Base-by-base conservation (phyloP, 2,113 vertebrate species). In the Scolopax mira region DNA sequence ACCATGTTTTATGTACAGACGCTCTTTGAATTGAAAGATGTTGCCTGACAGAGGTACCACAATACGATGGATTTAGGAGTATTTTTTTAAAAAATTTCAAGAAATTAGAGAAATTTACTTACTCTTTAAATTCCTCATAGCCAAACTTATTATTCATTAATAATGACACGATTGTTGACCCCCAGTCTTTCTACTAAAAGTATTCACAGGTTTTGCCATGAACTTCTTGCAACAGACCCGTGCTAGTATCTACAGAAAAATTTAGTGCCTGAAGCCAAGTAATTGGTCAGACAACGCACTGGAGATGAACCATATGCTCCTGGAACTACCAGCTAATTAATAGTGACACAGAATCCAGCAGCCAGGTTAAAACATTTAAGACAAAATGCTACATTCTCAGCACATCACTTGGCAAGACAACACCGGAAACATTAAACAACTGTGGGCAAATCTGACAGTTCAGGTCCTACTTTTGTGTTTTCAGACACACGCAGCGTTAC, bases 381-480 rank as follows among this genome's bases (percentile, higher is more conserved):
- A 90, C 67, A 91, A 97, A 97, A 92, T 15, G 42, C 37, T 66
- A 79, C 75, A 51, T 66, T 90, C 55, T 70, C 75, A 80, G 64
- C 46, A 49, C 55, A 62, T 39, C 51, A 31, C 51, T 61, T 37
- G 23, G 23, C 41, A 86, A 65, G 74, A 54, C 28, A 83, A 88
- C 28, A 58, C 10, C 0, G 0, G 35, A 13, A 90, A 48, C 42
- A 70, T n/a, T 49, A 92, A 61, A 12, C 1, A 0, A n/a, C 46
- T 46, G 48, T 23, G 31, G 64, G 65, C 48, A 77, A 69, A 11
- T 1, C 35, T 19, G 39, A 28, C 61, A 82, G 35, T 35, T 88
- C 37, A 89, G 54, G 23, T 41, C 28, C 60, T 72, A 12, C 13
- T 79, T 81, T 21, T 31, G 13, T 35, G 39, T 1, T 1, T 91